Evolutionary conservation across 1,140 invertebrate species (phyloP).

Genomic region (Cyclargus thomasi): DNA sequence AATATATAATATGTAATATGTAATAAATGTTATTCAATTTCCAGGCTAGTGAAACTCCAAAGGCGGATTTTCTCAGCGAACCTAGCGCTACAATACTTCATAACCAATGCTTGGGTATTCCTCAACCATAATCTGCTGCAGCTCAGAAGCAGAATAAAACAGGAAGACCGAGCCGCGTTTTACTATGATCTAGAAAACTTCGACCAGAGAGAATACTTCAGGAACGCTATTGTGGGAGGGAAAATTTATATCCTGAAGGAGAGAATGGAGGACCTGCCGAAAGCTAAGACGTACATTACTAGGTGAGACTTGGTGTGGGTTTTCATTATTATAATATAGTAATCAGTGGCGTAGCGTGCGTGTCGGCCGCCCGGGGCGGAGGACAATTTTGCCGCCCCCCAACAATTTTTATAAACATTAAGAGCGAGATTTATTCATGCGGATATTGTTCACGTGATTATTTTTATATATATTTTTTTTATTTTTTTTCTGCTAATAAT

Average conservation of each 20-base stretch:
- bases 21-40: slow-evolving; percentile 9
- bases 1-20: too few relatives aligned
- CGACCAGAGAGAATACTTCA: slow-evolving; percentile 36
- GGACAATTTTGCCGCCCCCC: too few relatives aligned
- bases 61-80: slow-evolving; percentile 86
- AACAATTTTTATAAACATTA: too few relatives aligned
- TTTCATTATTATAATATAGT: too few relatives aligned
- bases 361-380: too few relatives aligned
- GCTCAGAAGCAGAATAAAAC: slow-evolving; percentile 77
- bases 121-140: slow-evolving; percentile 82
- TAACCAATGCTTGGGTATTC: slow-evolving; percentile 88
- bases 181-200: neutral
- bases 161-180: slow-evolving; percentile 69
- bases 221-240: slow-evolving; percentile 77
- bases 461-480: too few relatives aligned
- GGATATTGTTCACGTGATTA: too few relatives aligned
- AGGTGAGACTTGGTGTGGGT: too few relatives aligned
- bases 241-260: slow-evolving; percentile 35
- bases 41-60: slow-evolving; percentile 86
- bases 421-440: too few relatives aligned
- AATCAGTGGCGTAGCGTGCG: too few relatives aligned
- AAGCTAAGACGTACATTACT: slow-evolving; percentile 56
- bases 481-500: too few relatives aligned
- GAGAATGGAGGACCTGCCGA: slow-evolving; percentile 74
- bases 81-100: slow-evolving; percentile 84